Evolutionary conservation across 2,113 vertebrate species (phyloP).

Genomic region (Clarias batrachus): DNA sequence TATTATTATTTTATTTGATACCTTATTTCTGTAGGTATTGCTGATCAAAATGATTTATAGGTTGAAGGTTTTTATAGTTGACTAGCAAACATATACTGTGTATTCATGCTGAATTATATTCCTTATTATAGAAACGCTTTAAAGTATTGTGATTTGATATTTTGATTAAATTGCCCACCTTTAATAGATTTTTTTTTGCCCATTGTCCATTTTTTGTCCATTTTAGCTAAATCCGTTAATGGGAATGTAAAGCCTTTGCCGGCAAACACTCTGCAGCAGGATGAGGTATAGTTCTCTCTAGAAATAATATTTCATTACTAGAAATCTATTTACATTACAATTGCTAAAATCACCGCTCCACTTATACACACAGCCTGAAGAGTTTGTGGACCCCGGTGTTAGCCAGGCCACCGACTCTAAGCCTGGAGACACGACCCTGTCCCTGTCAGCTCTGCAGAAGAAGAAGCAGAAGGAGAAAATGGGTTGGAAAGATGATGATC

Average conservation of each 20-base stretch:
- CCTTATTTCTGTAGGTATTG: no score
- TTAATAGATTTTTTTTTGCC: not conserved
- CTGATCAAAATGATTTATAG: no score
- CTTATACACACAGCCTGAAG: not conserved
- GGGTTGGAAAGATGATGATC: slow-evolving; percentile 35
- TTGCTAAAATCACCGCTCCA: not conserved
- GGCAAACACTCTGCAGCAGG: not conserved
- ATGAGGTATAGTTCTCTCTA: not conserved
- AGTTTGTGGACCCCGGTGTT: not conserved
- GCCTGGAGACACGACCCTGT: not conserved
- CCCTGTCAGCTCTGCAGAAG: not conserved
- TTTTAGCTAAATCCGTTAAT: not conserved
- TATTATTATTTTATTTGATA: no score
- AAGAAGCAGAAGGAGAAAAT: not conserved
- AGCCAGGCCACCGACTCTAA: not conserved
- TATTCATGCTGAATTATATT: not conserved
- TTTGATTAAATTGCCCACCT: not conserved
- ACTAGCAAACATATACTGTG: no score
- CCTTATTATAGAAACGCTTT: not conserved
- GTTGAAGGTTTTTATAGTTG: not conserved
- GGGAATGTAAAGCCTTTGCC: not conserved
- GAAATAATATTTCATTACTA: not conserved
- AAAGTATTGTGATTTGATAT: not conserved
- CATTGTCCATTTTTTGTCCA: no score
- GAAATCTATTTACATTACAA: not conserved